These are phyloP conservation scores for Melopsittacus undulatus DNA, from an alignment of 2,797 vertebrate species.

Conservation along the genomic window DNA sequence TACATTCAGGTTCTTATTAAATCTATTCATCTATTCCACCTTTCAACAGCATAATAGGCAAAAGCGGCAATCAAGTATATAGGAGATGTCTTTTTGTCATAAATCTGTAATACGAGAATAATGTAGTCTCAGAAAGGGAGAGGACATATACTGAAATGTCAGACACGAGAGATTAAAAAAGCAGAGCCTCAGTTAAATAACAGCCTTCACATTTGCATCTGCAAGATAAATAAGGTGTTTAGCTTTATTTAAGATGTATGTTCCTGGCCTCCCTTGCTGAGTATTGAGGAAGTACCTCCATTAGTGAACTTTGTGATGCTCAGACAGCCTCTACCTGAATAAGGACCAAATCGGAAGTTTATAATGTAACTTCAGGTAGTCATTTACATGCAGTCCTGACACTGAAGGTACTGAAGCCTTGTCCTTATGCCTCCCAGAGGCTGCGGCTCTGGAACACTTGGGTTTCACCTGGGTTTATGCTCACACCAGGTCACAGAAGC, in stretches of 20 bases:
- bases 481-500: background rate
- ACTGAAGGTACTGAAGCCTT: background rate
- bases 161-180: background rate
- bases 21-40: background rate
- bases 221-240: background rate
- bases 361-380: too few species aligned
- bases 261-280: background rate
- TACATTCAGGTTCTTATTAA: background rate
- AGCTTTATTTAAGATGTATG: background rate
- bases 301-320: background rate
- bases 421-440: background rate
- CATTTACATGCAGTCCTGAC: background rate
- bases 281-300: background rate
- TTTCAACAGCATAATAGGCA: background rate
- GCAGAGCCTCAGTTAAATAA: background rate
- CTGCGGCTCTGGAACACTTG: background rate
- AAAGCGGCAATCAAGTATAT: background rate
- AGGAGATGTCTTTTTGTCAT: background rate
- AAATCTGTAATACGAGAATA: background rate
- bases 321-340: background rate
- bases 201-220: background rate
- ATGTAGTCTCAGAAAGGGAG: background rate
- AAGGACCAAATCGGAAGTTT: background rate
- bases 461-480: background rate
- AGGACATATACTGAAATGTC: background rate